Percentiles rank a stretch among this genome's conserved stretches.
These are phyloP conservation scores for Recurvirostra avosetta DNA, from an alignment of 2,113 vertebrate genomes.

Conservation along the genomic window DNA sequence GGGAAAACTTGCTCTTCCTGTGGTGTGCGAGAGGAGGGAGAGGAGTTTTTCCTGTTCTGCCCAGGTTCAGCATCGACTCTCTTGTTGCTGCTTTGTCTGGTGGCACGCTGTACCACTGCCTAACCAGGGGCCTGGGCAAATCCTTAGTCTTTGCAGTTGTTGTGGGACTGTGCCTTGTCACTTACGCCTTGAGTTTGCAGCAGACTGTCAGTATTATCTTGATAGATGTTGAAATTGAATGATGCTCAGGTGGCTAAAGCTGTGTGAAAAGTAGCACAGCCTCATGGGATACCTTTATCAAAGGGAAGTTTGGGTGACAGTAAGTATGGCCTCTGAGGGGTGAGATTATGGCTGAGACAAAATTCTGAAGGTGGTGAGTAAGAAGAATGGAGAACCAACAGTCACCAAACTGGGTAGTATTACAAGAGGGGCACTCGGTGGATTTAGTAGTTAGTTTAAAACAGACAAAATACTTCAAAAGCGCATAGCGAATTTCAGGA, in stretches of 20 bases:
- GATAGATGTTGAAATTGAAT: rapidly evolving
- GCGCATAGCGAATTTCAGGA: not conserved
- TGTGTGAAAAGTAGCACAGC: not conserved
- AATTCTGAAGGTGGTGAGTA: not conserved
- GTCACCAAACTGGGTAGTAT: no score
- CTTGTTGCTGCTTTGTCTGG: no score
- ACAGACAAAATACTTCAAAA: not conserved
- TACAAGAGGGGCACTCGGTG: not conserved
- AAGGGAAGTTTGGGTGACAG: rapidly evolving
- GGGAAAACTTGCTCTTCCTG: not conserved
- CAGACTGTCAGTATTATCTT: rapidly evolving
- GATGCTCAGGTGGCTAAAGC: not conserved
- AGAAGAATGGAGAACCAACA: not conserved
- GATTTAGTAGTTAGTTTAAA: not conserved
- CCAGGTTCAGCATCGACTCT: rapidly evolving
- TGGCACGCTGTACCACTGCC: rapidly evolving
- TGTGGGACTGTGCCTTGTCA: not conserved
- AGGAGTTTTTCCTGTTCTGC: not conserved
- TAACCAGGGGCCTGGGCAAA: not conserved
- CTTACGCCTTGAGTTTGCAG: not conserved
- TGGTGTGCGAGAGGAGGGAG: not conserved
- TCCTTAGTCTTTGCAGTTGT: rapidly evolving
- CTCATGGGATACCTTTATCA: rapidly evolving
- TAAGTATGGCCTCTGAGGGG: no score
- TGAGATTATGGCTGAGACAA: no score